Base-by-base conservation (phyloP, 1,140 invertebrate species). In the Camponotus pennsylvanicus region DNA sequence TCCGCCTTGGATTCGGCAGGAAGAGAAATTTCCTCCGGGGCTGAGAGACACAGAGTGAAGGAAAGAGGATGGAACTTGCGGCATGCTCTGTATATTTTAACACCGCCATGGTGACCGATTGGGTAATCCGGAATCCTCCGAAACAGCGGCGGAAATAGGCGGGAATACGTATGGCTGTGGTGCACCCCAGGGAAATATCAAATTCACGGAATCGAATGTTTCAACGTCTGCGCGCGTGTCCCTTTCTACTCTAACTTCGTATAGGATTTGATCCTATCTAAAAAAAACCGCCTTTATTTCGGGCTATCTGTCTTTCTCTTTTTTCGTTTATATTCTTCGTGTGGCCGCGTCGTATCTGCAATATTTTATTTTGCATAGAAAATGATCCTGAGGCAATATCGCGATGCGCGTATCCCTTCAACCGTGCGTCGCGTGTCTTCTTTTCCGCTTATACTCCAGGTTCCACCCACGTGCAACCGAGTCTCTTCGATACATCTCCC, bases 321-420 rank as follows among this genome's bases (percentile, higher is more conserved):
- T 42, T 18, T 27, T 37, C 2, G 1, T 63, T 40, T 34, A 9
- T 34, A 32, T n/a, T 59, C 40, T 45, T 32, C 64, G 27, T 69
- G 76, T 18, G 75, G 45, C 52, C 83, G 63, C 13, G 64, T 67
- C 75, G 27, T 75, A 83, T 84, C 76, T 77, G 85, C 64, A 61
- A 87, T 87, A 84, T 73, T 90, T 90, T 90, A 89, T 89, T 90
- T 87, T 61, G 69, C 75, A 82, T 84, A 45, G 88, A 61, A 69
- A 85, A 90, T 85, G 80, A 80, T 85, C 69, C 37, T 55, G 71
- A 63, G 86, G 84, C 86, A 85, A 76, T 87, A 86, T 49, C 73
- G 71, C 70, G 80, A 64, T 42, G 49, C 84, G 85, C 52, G 37
- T 83, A 49, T 49, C 78, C 32, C 77, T 55, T 82, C 77, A 82